phyloP scores from a whole-genome alignment of 2,113 vertebrate species.

The Syrrhaptes paradoxus region DNA sequence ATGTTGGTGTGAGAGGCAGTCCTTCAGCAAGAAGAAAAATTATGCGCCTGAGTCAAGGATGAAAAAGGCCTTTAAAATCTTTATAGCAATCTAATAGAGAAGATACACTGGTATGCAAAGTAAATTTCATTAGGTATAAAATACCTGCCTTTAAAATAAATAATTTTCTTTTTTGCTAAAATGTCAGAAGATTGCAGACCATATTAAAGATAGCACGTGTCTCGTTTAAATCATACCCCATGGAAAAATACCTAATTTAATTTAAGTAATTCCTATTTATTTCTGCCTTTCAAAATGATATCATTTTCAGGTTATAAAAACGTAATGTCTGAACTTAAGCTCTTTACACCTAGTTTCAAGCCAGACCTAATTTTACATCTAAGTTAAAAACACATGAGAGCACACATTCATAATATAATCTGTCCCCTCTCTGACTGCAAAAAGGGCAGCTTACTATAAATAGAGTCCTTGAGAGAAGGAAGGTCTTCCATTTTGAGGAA shows the following conservation, averaged over 20 bases:
- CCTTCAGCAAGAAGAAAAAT: neutral
- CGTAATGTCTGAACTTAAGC: neutral
- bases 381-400: constrained; percentile 12
- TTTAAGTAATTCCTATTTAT: constrained; percentile 24
- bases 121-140: neutral
- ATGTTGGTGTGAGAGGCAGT: neutral
- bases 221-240: neutral
- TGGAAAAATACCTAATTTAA: constrained; percentile 5
- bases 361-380: constrained; percentile 1
- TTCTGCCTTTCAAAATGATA: constrained; percentile 27
- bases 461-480: neutral
- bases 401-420: neutral
- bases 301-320: constrained; percentile 27
- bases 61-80: constrained; percentile 16
- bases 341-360: constrained; percentile 13
- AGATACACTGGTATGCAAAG: neutral
- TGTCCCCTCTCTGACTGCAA: neutral
- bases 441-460: constrained; percentile 27
- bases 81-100: neutral
- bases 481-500: neutral
- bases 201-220: neutral
- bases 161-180: constrained; percentile 15
- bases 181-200: neutral
- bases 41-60: neutral
- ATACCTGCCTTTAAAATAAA: constrained; percentile 1